Evolutionary conservation across 2,797 vertebrate genomes (phyloP).

Genomic region (Pantherophis vulpinus): DNA sequence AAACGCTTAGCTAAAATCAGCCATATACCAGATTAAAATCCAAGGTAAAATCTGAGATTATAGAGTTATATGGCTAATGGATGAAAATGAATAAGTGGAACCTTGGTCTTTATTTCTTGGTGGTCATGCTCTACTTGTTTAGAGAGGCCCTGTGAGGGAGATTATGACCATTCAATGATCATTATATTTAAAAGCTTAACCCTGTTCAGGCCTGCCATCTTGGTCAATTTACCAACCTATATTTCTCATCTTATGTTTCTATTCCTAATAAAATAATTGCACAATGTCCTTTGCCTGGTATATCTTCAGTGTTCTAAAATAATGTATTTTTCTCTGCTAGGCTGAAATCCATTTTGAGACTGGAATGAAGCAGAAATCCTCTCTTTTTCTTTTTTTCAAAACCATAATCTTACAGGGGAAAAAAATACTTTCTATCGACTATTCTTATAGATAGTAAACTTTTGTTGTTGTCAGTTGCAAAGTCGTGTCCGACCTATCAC

Average conservation of each 20-base stretch:
- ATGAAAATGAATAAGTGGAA: neutral
- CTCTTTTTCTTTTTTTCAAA: neutral
- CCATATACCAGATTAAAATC: neutral
- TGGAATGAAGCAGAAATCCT: neutral
- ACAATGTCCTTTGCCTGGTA: neutral
- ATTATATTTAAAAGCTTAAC: neutral
- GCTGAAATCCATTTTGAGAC: neutral
- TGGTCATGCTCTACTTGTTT: neutral
- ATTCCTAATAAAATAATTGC: neutral
- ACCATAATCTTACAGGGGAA: neutral
- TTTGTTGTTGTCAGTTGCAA: no score
- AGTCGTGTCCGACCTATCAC: no score
- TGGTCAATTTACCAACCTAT: neutral
- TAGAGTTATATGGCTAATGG: neutral
- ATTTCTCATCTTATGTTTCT: neutral
- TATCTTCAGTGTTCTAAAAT: neutral
- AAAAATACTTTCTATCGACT: neutral
- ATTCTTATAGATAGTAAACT: neutral
- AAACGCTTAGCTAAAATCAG: neutral
- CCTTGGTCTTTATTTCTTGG: neutral
- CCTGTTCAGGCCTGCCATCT: neutral
- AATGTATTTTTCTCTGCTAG: neutral
- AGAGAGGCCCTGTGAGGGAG: neutral
- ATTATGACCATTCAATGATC: neutral
- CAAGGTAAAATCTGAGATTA: neutral